phyloP scores from a whole-genome alignment of 2,888 invertebrate species.

The Tipula unca region DNA sequence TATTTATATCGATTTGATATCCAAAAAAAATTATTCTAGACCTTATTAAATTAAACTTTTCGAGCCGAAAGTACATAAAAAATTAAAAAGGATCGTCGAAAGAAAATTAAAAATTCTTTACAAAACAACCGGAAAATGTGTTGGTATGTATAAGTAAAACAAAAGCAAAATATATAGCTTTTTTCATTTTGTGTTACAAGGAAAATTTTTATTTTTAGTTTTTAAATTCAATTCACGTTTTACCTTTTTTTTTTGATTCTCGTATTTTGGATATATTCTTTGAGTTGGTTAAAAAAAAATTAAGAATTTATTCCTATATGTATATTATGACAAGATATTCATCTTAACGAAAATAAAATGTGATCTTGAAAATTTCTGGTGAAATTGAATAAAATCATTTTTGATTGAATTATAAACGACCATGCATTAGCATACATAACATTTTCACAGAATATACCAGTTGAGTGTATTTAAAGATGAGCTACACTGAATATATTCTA shows the following conservation, averaged over 20 bases:
- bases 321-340: background rate
- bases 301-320: background rate
- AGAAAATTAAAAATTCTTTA: background rate
- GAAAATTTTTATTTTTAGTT: background rate
- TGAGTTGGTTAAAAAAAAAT: background rate
- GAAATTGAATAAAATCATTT: background rate
- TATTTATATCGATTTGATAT: background rate
- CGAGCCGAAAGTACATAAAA: background rate
- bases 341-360: background rate
- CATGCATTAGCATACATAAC: background rate
- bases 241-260: background rate
- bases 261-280: background rate
- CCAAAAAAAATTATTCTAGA: background rate
- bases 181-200: background rate
- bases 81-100: background rate
- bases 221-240: constrained; percentile 9
- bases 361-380: background rate
- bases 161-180: background rate
- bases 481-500: background rate
- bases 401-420: constrained; percentile 8
- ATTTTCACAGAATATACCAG: background rate
- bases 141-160: background rate
- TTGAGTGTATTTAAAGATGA: background rate
- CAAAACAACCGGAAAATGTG: background rate
- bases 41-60: background rate